Evolutionary conservation across 2,797 vertebrate genomes (phyloP), one percentile per base, ranked within the genome.

Genomic region (Cynodonichthys magdalenae): DNA sequence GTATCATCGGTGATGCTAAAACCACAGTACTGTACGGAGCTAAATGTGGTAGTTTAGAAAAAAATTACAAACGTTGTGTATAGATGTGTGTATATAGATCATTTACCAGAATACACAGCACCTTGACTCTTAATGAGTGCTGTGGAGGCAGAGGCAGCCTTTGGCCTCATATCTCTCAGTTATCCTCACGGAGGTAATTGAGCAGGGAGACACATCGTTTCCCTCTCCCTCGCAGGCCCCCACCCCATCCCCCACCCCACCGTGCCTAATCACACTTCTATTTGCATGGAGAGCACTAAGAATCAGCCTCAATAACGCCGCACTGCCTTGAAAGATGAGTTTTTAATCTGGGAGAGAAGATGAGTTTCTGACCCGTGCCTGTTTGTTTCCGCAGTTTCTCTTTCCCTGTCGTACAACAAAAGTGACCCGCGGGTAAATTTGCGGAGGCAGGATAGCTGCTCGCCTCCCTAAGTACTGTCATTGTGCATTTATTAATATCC

Each of bases 311-410:
- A 92, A 94, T 94, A 93, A 92, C 82, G 60, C 82, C 51, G 80
- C 85, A 81, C 87, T 88, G 80, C 88, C 91, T 88, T 89, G 94
- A 95, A 93, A 96, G 95, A 97, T 96, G 94, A 93, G 93, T 94
- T 96, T 98, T 96, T 97, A 98, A 98, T 98, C 94, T 95, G 85
- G 74, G 87, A 82, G 91, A 93, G 93, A 92, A 94, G 94, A 97
- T 97, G 94, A 95, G 95, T 93, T 94, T 95, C 93, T 95, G 95
- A 97, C 95, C 95, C 79, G 83, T 90, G 89, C 89, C 83, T 87
- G 88, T 91, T 92, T 88, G 88, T 92, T 90, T 88, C 82, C 69
- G 36, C 48, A 71, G 46, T 74, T 83, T 80, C 77, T 19, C 74
- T 81, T 81, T 85, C 70, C 66, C 75, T 91, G 87, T 90, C 92